A percentile compares a stretch with the other conserved stretches of the same genome.
phyloP scores from a whole-genome alignment of 1,140 invertebrate genomes.

The Zaprionus lachaisei region DNA sequence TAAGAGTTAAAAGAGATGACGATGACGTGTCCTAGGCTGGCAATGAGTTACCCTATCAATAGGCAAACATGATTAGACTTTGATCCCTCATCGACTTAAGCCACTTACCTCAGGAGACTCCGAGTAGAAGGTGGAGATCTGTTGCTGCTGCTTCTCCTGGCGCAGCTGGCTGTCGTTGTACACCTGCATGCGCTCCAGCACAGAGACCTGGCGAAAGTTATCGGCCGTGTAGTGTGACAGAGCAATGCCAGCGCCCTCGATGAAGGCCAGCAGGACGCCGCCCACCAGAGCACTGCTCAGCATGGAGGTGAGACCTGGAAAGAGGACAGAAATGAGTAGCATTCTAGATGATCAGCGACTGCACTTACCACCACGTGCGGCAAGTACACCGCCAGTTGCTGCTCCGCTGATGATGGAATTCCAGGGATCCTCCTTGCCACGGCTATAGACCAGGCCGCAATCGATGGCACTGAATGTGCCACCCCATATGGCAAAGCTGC shows the following conservation, averaged over 20 bases:
- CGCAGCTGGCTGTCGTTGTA: slow-evolving; percentile 46
- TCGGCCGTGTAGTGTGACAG: slow-evolving; percentile 59
- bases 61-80: neutral
- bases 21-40: slow-evolving; percentile 56
- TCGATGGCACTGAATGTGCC: slow-evolving; percentile 65
- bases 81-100: neutral
- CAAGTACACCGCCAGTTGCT: slow-evolving; percentile 59
- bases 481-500: slow-evolving; percentile 68
- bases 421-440: slow-evolving; percentile 70
- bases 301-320: slow-evolving; percentile 52
- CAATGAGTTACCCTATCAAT: slow-evolving; percentile 53
- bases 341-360: neutral
- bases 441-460: slow-evolving; percentile 52
- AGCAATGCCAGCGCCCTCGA: slow-evolving; percentile 60
- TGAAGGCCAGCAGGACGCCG: slow-evolving; percentile 59
- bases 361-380: slow-evolving; percentile 56
- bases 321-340: neutral
- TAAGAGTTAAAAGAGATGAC: slow-evolving; percentile 10
- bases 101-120: slow-evolving; percentile 30
- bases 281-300: slow-evolving; percentile 65
- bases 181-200: slow-evolving; percentile 48
- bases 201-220: slow-evolving; percentile 54
- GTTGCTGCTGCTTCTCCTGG: slow-evolving; percentile 36
- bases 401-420: slow-evolving; percentile 68
- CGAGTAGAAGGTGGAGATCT: slow-evolving; percentile 19